A percentile compares a stretch with the other conserved stretches of the same genome.
These are phyloP conservation scores for Microplitis mediator DNA, from an alignment of 1,140 invertebrate species.

Conservation along the genomic window DNA sequence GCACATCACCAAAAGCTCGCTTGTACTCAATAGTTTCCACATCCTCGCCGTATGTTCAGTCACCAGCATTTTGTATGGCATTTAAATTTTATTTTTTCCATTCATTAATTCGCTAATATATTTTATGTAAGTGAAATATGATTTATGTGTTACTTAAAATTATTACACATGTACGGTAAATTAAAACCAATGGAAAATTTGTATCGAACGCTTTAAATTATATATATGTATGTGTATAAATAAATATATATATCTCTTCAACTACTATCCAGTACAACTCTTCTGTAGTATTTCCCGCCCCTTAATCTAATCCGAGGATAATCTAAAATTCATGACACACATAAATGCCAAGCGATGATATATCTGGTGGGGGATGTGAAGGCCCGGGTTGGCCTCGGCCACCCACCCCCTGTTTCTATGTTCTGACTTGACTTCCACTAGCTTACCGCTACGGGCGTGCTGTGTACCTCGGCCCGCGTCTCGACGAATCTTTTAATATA, in stretches of 20 bases:
- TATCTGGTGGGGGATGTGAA: constrained; percentile 53
- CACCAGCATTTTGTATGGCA: neutral
- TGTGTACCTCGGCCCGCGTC: neutral
- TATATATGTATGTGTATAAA: neutral
- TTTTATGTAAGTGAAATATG: neutral
- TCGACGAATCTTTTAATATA: too few relatives aligned
- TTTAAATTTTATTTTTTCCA: neutral
- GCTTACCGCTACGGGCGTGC: constrained; percentile 5
- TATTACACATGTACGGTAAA: too few relatives aligned
- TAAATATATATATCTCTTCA: neutral
- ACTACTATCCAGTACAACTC: too few relatives aligned
- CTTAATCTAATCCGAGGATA: constrained; percentile 61
- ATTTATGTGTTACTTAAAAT: too few relatives aligned
- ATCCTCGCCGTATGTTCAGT: too few relatives aligned
- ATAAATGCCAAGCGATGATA: constrained; percentile 62
- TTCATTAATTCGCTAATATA: neutral
- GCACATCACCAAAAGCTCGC: too few relatives aligned
- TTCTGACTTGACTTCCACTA: neutral
- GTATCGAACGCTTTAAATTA: neutral
- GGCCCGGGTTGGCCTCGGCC: constrained; percentile 19
- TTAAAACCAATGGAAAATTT: neutral
- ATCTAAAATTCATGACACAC: constrained; percentile 62
- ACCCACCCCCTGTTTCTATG: constrained; percentile 8
- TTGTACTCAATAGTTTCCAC: neutral
- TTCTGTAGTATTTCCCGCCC: constrained; percentile 25